A percentile compares a stretch with the other conserved stretches of the same genome.
These are phyloP conservation scores for Balanococcus diminutus DNA, from an alignment of 2,888 invertebrate species.

Conservation along the genomic window DNA sequence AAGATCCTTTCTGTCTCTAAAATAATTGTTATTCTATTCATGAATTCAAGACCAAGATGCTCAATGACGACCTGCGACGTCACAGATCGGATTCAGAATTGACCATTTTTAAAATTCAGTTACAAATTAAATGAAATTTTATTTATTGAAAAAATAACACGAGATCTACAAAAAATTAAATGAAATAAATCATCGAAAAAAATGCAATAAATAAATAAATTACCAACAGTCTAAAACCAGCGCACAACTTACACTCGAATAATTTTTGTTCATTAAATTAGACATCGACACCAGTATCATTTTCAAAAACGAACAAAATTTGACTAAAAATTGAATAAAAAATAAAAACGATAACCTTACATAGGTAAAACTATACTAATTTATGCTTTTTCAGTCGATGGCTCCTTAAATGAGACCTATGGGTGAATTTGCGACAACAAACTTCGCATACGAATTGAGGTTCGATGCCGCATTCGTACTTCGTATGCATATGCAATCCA, in stretches of 20 bases:
- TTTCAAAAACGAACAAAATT: not conserved
- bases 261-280: too few relatives aligned
- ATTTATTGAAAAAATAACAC: too few relatives aligned
- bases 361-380: not conserved
- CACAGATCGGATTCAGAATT: too few relatives aligned
- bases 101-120: too few relatives aligned
- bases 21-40: too few relatives aligned
- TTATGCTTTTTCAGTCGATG: slow-evolving; percentile 21
- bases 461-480: slow-evolving; percentile 68
- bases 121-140: too few relatives aligned
- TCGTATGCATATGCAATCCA: slow-evolving; percentile 67
- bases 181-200: not conserved
- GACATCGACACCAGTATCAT: not conserved
- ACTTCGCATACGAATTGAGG: slow-evolving; percentile 68
- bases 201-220: not conserved
- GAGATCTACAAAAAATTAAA: too few relatives aligned
- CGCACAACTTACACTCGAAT: not conserved
- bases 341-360: not conserved
- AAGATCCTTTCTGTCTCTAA: too few relatives aligned
- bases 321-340: not conserved
- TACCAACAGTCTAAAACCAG: not conserved
- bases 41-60: too few relatives aligned
- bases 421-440: slow-evolving; percentile 48
- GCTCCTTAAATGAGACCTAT: slow-evolving; percentile 19
- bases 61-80: too few relatives aligned